These are phyloP conservation scores for Cricetomys ansorgei DNA, from an alignment of 2,113 vertebrate genomes.

Conservation along the genomic window DNA sequence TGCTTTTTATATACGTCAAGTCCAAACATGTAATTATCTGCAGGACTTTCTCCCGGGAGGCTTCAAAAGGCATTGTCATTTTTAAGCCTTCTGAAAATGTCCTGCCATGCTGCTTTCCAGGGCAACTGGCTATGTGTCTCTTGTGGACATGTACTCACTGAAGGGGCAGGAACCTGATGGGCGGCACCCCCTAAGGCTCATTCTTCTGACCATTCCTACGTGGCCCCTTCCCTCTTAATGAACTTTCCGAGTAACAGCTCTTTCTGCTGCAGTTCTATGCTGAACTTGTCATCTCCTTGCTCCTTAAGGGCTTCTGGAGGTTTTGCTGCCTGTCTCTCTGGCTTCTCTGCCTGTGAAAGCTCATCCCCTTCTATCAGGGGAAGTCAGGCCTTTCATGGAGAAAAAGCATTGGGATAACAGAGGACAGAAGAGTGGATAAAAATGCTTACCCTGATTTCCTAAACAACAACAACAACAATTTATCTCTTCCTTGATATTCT, in stretches of 20 bases:
- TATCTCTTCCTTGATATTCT: neutral
- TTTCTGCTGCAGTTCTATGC: neutral
- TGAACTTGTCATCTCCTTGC: neutral
- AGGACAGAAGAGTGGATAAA: neutral
- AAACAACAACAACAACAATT: neutral
- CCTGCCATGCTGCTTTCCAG: neutral
- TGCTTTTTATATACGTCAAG: neutral
- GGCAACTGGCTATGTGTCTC: neutral
- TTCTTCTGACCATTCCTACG: neutral
- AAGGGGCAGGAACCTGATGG: neutral
- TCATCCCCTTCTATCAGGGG: neutral
- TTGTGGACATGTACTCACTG: accelerated
- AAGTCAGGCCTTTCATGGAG: neutral
- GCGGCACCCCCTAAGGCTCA: no score
- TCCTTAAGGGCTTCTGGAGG: neutral
- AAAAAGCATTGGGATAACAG: neutral
- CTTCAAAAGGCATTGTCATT: neutral
- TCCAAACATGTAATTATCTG: neutral
- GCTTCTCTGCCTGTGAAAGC: neutral
- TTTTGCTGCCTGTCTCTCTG: neutral
- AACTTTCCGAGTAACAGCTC: neutral
- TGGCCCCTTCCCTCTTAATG: neutral
- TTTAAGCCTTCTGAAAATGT: conserved; percentile 10
- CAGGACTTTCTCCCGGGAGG: neutral
- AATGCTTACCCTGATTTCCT: neutral